Base-by-base conservation (phyloP, 2,113 vertebrate genomes). In the Zosterops borbonicus region DNA sequence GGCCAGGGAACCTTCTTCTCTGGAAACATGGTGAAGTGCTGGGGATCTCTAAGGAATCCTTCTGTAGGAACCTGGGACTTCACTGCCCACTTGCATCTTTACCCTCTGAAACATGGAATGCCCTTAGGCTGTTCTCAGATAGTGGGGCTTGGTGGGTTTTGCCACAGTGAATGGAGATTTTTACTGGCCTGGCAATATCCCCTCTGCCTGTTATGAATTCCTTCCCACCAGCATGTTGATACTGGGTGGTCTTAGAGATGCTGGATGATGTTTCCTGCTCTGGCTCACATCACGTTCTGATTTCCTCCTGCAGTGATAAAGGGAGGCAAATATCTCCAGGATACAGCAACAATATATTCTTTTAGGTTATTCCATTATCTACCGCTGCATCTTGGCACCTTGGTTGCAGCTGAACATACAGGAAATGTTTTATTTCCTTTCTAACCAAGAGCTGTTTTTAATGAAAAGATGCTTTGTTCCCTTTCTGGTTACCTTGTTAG, bases 401-500 rank as follows among this genome's bases (percentile, higher is more conserved):
- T 39, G 17, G n/a, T 75, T 88, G 71, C 80, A 69, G 76, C 88
- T 91, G 83, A 89, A 81, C 35, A 20, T 35, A 20, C 35, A 65
- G 39, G 77, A 95, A 86, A 63, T 76, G 62, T 79, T 89, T 64
- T 83, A 56, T 82, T 92, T 93, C 59, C 63, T 37, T 78, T 87
- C 53, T 44, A 68, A 55, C n/a, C 73, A 79, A 67, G 70, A 75
- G n/a, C 49, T 87, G 52, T 11, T 87, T 67, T 58, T 39, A 58
- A 67, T 19, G 77, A 82, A 44, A 44, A 52, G 60, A 56, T 60
- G 31, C 63, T 80, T 94, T 94, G 47, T 87, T 85, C 53, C 58
- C n/a, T 83, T 87, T 81, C 0, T 1, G 65, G 55, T 69, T 92
- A 76, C 59, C 78, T 82, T 70, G 49, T 59, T 76, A 53, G 31